A percentile compares a stretch with the other conserved stretches of the same genome.
Conservation (phyloP, 2,888 invertebrate species). For the Mellilla xanthometata region DNA sequence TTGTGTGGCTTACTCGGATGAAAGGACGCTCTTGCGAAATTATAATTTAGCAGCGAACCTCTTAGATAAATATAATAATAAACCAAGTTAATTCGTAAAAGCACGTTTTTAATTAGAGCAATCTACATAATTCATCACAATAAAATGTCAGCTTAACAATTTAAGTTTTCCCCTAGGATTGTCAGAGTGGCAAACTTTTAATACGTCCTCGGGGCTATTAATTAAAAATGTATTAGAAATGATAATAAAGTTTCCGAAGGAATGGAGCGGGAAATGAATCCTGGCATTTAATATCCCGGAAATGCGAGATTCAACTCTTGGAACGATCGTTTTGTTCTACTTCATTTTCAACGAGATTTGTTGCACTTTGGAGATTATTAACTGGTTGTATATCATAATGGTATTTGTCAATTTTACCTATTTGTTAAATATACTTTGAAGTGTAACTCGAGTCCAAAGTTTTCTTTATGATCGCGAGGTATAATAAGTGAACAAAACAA, state of each 20-base stretch:
- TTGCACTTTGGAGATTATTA: constrained; percentile 3
- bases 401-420: too few relatives aligned
- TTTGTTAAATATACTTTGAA: too few relatives aligned
- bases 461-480: too few relatives aligned
- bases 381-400: too few relatives aligned
- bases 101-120: too few relatives aligned
- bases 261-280: constrained; percentile 31
- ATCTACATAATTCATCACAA: constrained; percentile 15
- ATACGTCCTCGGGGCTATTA: constrained; percentile 47
- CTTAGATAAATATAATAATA: too few relatives aligned
- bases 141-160: constrained; percentile 20
- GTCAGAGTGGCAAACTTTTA: constrained; percentile 51
- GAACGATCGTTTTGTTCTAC: constrained; percentile 42
- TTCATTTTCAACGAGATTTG: constrained; percentile 34
- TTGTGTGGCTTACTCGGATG: constrained; percentile 11
- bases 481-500: too few relatives aligned
- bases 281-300: constrained; percentile 54
- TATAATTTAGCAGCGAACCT: constrained; percentile 13
- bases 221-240: constrained; percentile 59
- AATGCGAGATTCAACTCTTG: constrained; percentile 42
- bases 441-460: too few relatives aligned
- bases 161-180: constrained; percentile 30
- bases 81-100: too few relatives aligned
- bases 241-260: constrained; percentile 50
- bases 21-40: constrained; percentile 10